Evolutionary conservation across 2,113 vertebrate species (phyloP), one percentile per base, ranked within the genome.

Genomic region (Siniperca knerii): DNA sequence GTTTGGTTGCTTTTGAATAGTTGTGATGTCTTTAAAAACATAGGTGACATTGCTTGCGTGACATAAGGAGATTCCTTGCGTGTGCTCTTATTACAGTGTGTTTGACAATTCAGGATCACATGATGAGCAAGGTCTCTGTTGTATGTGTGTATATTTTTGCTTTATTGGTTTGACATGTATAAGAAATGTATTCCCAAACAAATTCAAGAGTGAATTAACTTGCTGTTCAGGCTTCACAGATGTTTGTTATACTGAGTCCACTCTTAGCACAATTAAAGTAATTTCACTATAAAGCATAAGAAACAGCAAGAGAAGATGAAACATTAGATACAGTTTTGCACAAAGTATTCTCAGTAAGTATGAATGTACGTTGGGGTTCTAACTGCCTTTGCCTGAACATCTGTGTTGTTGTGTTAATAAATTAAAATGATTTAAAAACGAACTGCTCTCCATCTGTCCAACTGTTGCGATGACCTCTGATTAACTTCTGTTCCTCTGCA

Each of bases 401-500:
- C 54, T 78, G 52, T 40, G 29, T 44, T 55, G 42, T n/a, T 40
- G 60, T 4, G 0, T 0, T 46, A 20, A 54, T 50, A 1, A 23
- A 20, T 61, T n/a, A 10, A 54, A 69, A 33, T 33, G 21, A 35
- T 37, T 69, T 3, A 4, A 46, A 71, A 35, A 29, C 42, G 20
- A 81, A 73, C 35, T 62, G 12, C 54, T n/a, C 25, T 44, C 25
- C 25, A 2, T 66, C 1, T 11, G 18, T 70, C 7, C 29, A 33
- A 1, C 13, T 57, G 1, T 12, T 62, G 18, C 1, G 10, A 3
- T 79, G 33, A 11, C 42, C 40, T 79, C 20, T 72, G 42, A 52
- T 35, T 74, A 33, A 35, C 35, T 40, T 48, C 20, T 71, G 29
- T 6, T 11, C 46, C 72, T 46, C 75, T 57, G 57, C 92, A 95